phyloP scores from a whole-genome alignment of 2,113 vertebrate species.

The Eolophus roseicapilla region DNA sequence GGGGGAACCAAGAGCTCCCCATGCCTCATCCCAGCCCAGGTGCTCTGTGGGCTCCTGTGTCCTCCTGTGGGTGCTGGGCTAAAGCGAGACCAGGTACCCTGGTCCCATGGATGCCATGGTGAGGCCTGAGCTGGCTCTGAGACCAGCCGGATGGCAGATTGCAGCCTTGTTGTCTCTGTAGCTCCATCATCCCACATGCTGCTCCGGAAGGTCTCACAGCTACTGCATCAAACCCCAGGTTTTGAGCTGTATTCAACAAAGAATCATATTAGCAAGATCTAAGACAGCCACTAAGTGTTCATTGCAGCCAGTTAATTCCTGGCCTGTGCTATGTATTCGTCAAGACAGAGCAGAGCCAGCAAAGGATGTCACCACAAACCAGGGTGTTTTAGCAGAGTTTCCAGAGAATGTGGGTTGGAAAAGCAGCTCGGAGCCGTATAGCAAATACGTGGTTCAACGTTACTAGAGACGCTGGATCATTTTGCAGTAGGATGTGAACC shows the following conservation, averaged over 20 bases:
- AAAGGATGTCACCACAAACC: background rate
- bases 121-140: background rate
- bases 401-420: background rate
- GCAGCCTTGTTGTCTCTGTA: background rate
- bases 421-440: background rate
- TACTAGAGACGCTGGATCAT: background rate
- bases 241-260: background rate
- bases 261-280: background rate
- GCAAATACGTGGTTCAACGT: background rate
- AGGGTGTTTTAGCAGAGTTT: background rate
- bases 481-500: background rate
- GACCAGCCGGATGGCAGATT: background rate
- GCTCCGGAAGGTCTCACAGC: background rate
- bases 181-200: background rate
- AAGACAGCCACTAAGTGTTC: background rate
- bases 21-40: background rate
- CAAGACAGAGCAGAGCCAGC: background rate
- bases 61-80: background rate
- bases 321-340: background rate
- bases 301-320: background rate
- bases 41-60: background rate
- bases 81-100: fast-evolving
- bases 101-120: fast-evolving
- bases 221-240: background rate
- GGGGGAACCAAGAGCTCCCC: background rate